Evolutionary conservation across 2,113 vertebrate genomes (phyloP), one percentile per base, ranked within the genome.

Genomic region (Hippocampus mohnikei): DNA sequence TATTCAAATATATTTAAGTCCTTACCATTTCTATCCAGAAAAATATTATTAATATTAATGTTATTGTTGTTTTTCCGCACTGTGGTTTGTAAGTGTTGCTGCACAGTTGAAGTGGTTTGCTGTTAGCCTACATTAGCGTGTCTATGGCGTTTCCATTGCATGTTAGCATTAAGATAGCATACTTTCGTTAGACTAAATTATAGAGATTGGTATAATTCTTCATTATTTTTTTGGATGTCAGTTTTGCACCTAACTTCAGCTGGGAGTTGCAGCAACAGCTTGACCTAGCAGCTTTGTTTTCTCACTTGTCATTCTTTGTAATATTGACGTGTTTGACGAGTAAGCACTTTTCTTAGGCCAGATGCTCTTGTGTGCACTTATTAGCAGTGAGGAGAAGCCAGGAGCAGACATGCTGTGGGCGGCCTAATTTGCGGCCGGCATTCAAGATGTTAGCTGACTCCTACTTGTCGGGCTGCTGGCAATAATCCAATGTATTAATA

Each of bases 391-490:
- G 52, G 21, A 56, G 56, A 52, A 69, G 25, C 23, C 50, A 18
- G 62, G 7, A 23, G 15, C 18, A 46, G 40, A 68, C 61, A 63
- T 15, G 27, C 25, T 50, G n/a, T 62, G 1, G 10, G 53, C 65
- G 16, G 56, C 65, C 50, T 55, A 21, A 67, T 33, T 60, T 18
- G 25, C 33, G 27, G 58, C 58, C 25, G 16, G 33, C 58, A 70
- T 64, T 59, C 37, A 42, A 68, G 58, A 46, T 55, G 64, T 66
- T 67, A 68, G 55, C 53, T 23, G 27, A 58, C 23, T 63, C 37
- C 72, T 60, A 76, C 80, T 74, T 71, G 67, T 48, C 70, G 73
- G 42, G 52, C 6, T 74, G 44, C 44, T 72, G 81, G 73, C 4
- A 60, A n/a, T 40, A 72, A 40, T 79, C 72, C 59, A 74, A 15